These are phyloP conservation scores for Drosophila nr. medialis DNA, from an alignment of 2,888 invertebrate genomes.

Conservation along the genomic window DNA sequence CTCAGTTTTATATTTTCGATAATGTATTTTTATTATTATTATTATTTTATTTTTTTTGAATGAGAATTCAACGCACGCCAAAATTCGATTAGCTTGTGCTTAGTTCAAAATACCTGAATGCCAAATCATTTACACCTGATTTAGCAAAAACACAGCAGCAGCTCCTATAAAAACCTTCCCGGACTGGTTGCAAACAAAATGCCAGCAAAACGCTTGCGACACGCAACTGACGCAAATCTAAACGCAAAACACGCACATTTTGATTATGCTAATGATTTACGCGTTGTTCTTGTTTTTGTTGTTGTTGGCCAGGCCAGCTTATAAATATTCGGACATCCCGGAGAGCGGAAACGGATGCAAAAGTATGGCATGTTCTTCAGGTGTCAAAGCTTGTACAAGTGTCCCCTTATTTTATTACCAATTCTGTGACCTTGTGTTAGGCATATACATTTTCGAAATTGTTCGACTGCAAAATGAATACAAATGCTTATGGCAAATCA, in stretches of 20 bases:
- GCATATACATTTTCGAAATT: neutral
- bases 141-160: conserved; percentile 25
- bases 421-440: conserved; percentile 9
- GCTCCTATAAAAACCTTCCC: conserved; percentile 1
- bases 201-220: conserved; percentile 53
- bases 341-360: conserved; percentile 47
- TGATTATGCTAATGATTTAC: conserved; percentile 73
- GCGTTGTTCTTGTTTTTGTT: conserved; percentile 8
- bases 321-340: conserved; percentile 62
- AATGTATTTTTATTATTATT: neutral
- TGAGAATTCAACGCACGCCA: conserved; percentile 40
- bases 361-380: conserved; percentile 40
- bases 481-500: conserved; percentile 7
- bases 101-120: conserved; percentile 35
- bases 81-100: conserved; percentile 47
- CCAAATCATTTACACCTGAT: conserved; percentile 76
- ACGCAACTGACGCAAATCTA: conserved; percentile 56
- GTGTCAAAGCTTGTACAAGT: conserved; percentile 25
- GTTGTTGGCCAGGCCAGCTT: conserved; percentile 33
- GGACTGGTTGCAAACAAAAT: conserved; percentile 42
- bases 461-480: neutral
- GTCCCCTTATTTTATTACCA: conserved; percentile 36
- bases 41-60: conserved; percentile 22
- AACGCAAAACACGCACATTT: conserved; percentile 67
- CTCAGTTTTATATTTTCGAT: neutral